Evolutionary conservation across 2,113 vertebrate genomes (phyloP).

Genomic region (Hyla sarda): DNA sequence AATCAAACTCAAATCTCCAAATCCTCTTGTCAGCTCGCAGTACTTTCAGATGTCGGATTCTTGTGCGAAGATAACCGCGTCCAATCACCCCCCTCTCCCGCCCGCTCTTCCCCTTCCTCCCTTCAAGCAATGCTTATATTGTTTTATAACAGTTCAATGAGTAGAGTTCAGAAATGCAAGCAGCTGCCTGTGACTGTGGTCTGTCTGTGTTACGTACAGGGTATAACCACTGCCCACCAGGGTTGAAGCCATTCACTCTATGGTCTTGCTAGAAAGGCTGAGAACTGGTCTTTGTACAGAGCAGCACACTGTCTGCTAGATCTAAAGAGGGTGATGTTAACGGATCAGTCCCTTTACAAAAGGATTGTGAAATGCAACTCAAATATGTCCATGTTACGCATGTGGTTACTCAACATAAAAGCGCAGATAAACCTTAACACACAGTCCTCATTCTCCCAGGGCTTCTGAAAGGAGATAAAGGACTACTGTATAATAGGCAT

Average conservation of each 20-base stretch:
- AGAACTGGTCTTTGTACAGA: conserved; percentile 72
- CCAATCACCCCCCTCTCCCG: conserved; percentile 74
- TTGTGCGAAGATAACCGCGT: conserved; percentile 81
- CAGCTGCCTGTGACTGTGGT: conserved; percentile 83
- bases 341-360: conserved; percentile 80
- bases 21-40: conserved; percentile 83
- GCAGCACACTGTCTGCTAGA: conserved; percentile 76
- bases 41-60: conserved; percentile 78
- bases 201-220: conserved; percentile 74
- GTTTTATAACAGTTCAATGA: conserved; percentile 92
- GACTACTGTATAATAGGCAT: conserved; percentile 69
- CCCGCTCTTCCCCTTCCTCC: neutral
- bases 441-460: conserved; percentile 71
- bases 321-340: conserved; percentile 79
- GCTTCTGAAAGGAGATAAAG: conserved; percentile 77
- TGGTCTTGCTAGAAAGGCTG: conserved; percentile 73
- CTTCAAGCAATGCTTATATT: conserved; percentile 82
- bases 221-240: conserved; percentile 80
- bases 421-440: conserved; percentile 78
- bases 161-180: conserved; percentile 86
- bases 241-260: conserved; percentile 82
- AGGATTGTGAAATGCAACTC: conserved; percentile 79
- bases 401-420: conserved; percentile 78
- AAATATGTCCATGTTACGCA: conserved; percentile 75
- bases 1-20: conserved; percentile 87